Percentiles rank a stretch among this genome's conserved stretches.
Conservation (phyloP, 2,888 invertebrate genomes). For the Phyllotreta cruciferae region DNA sequence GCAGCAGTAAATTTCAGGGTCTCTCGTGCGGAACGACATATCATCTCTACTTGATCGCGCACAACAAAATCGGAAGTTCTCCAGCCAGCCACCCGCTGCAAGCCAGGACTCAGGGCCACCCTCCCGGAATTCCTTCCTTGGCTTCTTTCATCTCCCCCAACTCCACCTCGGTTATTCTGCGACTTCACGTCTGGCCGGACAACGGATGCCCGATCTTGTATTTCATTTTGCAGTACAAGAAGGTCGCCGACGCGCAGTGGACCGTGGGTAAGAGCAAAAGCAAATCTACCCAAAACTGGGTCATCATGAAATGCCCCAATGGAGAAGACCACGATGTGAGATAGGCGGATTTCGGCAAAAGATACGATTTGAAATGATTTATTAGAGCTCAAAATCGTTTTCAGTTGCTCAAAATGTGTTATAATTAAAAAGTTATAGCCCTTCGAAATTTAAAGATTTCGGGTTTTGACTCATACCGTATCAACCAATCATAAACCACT, state of each 20-base stretch:
- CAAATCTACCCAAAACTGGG: too few relatives aligned
- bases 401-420: too few relatives aligned
- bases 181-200: constrained; percentile 76
- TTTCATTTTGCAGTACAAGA: constrained; percentile 74
- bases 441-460: too few relatives aligned
- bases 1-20: constrained; percentile 56
- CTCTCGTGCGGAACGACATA: constrained; percentile 77
- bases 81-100: constrained; percentile 73
- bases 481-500: too few relatives aligned
- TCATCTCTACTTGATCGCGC: constrained; percentile 73
- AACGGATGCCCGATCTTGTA: constrained; percentile 75
- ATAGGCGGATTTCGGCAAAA: too few relatives aligned
- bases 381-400: too few relatives aligned
- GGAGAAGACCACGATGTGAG: too few relatives aligned
- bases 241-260: constrained; percentile 71
- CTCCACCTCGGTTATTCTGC: constrained; percentile 71
- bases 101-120: constrained; percentile 75
- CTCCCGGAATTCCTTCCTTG: constrained; percentile 72
- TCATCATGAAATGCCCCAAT: too few relatives aligned
- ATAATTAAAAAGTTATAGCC: too few relatives aligned
- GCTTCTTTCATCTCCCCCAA: constrained; percentile 72
- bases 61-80: constrained; percentile 76
- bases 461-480: too few relatives aligned
- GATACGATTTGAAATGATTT: too few relatives aligned
- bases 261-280: constrained; percentile 64